Evolutionary conservation across 2,797 vertebrate species (phyloP).

Genomic region (Lemur catta): DNA sequence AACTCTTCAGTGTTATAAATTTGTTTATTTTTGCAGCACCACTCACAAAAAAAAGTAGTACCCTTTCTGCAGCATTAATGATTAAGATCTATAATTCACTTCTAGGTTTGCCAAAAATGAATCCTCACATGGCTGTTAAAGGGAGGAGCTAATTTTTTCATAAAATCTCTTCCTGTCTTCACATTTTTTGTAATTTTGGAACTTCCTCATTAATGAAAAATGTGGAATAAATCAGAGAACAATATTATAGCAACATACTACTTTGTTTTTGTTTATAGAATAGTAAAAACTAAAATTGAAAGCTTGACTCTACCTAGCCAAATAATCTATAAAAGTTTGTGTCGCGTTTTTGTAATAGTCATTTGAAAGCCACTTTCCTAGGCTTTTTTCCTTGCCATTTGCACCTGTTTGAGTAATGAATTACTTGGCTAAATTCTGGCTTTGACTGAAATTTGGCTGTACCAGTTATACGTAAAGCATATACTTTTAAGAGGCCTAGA

Average conservation of each 20-base stretch:
- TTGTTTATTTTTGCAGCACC: not conserved
- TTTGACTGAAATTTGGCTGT: not conserved
- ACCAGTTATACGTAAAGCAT: not conserved
- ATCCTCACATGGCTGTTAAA: not conserved
- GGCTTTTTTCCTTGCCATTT: not conserved
- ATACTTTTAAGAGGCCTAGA: not conserved
- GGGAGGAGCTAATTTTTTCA: not conserved
- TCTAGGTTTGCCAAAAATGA: conserved; percentile 25
- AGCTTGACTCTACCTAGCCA: not conserved
- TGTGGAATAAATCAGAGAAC: not conserved
- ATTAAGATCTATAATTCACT: not conserved
- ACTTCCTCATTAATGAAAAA: not conserved
- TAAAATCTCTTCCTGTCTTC: not conserved
- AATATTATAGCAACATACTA: not conserved
- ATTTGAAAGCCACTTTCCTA: not conserved
- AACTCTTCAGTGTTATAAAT: conserved; percentile 10
- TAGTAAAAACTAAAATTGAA: conserved; percentile 46
- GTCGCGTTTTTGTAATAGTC: not conserved
- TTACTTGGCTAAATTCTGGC: not conserved
- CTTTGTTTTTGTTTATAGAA: conserved; percentile 30
- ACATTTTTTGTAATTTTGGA: not conserved
- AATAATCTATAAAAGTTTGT: conserved; percentile 30
- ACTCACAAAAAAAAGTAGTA: not conserved
- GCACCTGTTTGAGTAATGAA: not conserved
- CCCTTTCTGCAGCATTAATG: not conserved